Evolutionary conservation across 2,888 invertebrate species (phyloP).

Genomic region (Hydrotaea cyrtoneurina): DNA sequence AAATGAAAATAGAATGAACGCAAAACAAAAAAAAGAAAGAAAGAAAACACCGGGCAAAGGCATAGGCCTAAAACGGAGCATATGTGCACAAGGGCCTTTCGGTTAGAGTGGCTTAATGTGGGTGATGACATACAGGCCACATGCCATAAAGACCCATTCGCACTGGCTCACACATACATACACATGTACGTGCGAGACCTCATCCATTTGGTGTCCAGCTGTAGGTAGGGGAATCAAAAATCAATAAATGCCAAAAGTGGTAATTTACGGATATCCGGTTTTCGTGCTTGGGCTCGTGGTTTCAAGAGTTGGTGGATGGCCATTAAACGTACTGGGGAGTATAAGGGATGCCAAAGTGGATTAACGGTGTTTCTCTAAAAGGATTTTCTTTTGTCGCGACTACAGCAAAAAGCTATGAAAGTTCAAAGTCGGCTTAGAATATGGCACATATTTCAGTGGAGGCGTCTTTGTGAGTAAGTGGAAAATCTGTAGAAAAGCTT

Average conservation of each 20-base stretch:
- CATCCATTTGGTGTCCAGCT: neutral
- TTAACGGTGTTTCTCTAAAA: no score
- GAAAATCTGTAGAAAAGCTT: no score
- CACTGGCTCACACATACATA: constrained; percentile 19
- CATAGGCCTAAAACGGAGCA: constrained; percentile 3
- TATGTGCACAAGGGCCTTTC: constrained; percentile 31
- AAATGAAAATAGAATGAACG: neutral
- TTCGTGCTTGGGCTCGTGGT: constrained; percentile 30
- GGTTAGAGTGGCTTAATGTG: constrained; percentile 20
- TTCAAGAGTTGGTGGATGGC: neutral
- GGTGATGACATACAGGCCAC: constrained; percentile 20
- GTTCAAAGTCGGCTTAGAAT: no score
- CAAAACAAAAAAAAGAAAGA: neutral
- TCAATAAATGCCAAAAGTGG: constrained; percentile 68
- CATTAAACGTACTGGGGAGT: neutral
- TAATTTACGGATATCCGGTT: constrained; percentile 70
- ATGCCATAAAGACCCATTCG: neutral
- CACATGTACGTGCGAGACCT: constrained; percentile 40
- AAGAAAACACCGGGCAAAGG: neutral
- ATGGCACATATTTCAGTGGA: no score
- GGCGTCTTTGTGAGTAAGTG: no score
- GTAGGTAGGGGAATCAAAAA: constrained; percentile 53
- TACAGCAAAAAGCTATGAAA: no score
- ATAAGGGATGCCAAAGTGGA: no score
- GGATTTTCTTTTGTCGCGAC: no score